Conservation (phyloP, 2,888 invertebrate genomes). For the Ceraclea dissimilis region DNA sequence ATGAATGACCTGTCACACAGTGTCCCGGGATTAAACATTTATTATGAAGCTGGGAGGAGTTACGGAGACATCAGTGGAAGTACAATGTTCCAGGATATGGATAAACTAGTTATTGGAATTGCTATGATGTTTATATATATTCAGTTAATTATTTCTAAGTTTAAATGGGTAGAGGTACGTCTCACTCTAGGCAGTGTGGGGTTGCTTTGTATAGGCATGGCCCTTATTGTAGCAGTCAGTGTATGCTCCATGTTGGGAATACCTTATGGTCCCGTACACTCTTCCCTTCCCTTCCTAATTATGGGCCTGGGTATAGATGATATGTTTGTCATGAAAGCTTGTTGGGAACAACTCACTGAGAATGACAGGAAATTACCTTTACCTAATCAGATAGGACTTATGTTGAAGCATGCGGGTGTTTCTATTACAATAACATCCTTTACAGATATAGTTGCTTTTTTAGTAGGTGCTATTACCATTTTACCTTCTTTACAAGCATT, state of each 20-base stretch:
- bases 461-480: conserved; percentile 72
- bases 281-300: conserved; percentile 71
- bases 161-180: conserved; percentile 20
- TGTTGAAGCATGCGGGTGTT: conserved; percentile 73
- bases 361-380: conserved; percentile 47
- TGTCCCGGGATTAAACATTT: conserved; percentile 39
- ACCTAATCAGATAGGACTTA: conserved; percentile 58
- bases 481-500: conserved; percentile 75
- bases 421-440: conserved; percentile 78
- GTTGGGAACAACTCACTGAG: conserved; percentile 59
- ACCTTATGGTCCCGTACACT: conserved; percentile 74
- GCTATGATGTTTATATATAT: conserved; percentile 68
- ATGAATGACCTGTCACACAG: conserved; percentile 37
- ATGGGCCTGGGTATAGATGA: conserved; percentile 79
- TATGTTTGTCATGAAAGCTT: conserved; percentile 77
- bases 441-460: conserved; percentile 73
- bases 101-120: conserved; percentile 60
- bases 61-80: conserved; percentile 68
- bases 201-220: conserved; percentile 62
- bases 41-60: conserved; percentile 57
- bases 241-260: conserved; percentile 64
- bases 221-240: conserved; percentile 63
- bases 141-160: conserved; percentile 39
- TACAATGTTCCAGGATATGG: conserved; percentile 65
- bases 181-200: conserved; percentile 44